A percentile compares a stretch with the other conserved stretches of the same genome.
These are phyloP conservation scores for Phenacoccus solenopsis DNA, from an alignment of 1,140 invertebrate species.

Conservation along the genomic window DNA sequence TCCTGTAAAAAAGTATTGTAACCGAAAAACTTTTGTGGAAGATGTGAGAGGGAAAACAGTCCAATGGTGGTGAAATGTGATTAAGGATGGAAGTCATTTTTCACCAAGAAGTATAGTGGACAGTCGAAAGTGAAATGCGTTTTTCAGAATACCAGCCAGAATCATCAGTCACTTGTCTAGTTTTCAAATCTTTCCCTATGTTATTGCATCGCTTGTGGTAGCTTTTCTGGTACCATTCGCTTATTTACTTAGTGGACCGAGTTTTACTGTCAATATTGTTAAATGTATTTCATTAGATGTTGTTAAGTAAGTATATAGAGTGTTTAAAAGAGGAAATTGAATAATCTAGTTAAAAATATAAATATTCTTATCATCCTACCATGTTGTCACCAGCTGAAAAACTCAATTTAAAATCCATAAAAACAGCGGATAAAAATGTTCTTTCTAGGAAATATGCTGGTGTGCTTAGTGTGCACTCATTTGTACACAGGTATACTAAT, in stretches of 20 bases:
- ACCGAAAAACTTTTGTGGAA: not conserved
- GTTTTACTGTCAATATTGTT: not conserved
- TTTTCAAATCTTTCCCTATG: not conserved
- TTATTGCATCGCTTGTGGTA: not conserved
- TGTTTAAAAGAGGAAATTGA: too few relatives aligned
- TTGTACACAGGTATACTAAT: too few relatives aligned
- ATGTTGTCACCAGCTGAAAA: too few relatives aligned
- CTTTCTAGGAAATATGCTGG: too few relatives aligned
- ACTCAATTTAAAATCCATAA: too few relatives aligned
- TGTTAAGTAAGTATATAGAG: too few relatives aligned
- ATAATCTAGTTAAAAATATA: too few relatives aligned
- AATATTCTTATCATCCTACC: too few relatives aligned
- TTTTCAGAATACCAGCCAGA: not conserved
- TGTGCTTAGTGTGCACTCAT: too few relatives aligned
- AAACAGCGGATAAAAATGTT: too few relatives aligned
- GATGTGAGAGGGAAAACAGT: not conserved
- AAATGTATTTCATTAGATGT: not conserved
- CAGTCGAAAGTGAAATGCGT: not conserved
- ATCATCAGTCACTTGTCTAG: constrained; percentile 1
- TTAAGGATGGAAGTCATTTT: not conserved
- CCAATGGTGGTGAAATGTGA: not conserved
- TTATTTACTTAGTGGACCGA: not conserved
- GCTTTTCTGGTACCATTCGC: not conserved
- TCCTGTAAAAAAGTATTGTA: not conserved
- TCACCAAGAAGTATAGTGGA: not conserved